Percentiles rank a stretch among this genome's conserved stretches.
phyloP scores from a whole-genome alignment of 2,113 vertebrate species.

The Gasterosteus aculeatus region DNA sequence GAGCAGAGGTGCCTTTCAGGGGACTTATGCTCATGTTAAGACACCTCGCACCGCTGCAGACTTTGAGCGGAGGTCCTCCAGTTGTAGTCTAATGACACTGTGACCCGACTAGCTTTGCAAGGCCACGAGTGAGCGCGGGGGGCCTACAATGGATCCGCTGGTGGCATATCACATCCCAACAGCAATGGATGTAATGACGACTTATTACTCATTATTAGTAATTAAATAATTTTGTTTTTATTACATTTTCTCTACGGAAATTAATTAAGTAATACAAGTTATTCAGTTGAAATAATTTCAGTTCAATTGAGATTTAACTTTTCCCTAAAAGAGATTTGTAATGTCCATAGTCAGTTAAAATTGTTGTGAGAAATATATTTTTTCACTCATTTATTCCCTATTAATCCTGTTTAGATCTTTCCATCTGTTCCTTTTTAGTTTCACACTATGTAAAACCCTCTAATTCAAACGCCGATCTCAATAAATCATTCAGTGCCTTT shows the following conservation, averaged over 20 bases:
- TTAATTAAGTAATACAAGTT: neutral
- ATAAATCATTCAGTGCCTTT: neutral
- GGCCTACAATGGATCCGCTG: conserved; percentile 10
- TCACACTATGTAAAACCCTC: neutral
- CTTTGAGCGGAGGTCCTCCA: conserved; percentile 36
- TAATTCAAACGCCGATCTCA: neutral
- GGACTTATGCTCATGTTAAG: conserved; percentile 54
- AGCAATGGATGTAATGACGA: neutral
- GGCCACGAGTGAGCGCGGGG: conserved; percentile 12
- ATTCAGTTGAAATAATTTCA: neutral
- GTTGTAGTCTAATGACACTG: conserved; percentile 48
- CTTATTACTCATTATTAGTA: too few species aligned
- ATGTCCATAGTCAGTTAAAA: neutral
- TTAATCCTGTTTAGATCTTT: neutral
- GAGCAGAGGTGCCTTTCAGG: conserved; percentile 70
- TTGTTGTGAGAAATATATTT: neutral
- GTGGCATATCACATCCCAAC: conserved; percentile 13
- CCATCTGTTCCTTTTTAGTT: neutral
- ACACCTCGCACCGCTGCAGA: conserved; percentile 47
- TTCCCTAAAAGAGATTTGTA: neutral
- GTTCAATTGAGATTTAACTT: neutral
- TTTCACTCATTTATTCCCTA: neutral
- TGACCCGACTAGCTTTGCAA: conserved; percentile 27
- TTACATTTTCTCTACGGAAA: neutral
- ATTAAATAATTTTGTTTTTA: neutral